Percentiles rank a stretch among this genome's conserved stretches.
Evolutionary conservation across 53 echinoderm and acorn worm genomes (phyloP).

Genomic region (Zoroaster sp.): DNA sequence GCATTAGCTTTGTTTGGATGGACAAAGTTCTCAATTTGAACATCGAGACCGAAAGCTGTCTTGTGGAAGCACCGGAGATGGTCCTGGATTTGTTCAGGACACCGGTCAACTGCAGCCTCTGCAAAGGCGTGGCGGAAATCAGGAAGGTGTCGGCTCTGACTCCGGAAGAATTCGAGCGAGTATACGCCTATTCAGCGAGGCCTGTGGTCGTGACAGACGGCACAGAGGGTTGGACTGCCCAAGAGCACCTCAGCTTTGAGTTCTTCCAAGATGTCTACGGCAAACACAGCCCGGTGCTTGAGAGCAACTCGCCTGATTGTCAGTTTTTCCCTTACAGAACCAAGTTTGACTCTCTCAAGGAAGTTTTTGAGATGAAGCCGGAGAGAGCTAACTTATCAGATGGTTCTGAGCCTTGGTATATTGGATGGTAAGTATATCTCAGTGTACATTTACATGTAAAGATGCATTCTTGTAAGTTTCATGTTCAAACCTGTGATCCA

Average conservation of each 20-base stretch:
- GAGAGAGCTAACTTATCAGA: constrained; percentile 75
- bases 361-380: constrained; percentile 84
- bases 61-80: constrained; percentile 62
- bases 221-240: constrained; percentile 80
- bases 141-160: constrained; percentile 57
- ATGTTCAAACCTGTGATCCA: no score
- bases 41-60: constrained; percentile 60
- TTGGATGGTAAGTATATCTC: constrained; percentile 94
- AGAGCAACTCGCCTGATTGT: constrained; percentile 62
- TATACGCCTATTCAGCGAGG: constrained; percentile 73
- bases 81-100: constrained; percentile 81
- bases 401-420: constrained; percentile 92
- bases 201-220: constrained; percentile 87
- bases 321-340: constrained; percentile 96
- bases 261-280: constrained; percentile 81
- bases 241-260: constrained; percentile 78
- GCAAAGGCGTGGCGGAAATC: constrained; percentile 58
- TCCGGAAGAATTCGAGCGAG: constrained; percentile 64
- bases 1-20: constrained; percentile 45
- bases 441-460: not conserved
- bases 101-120: constrained; percentile 78
- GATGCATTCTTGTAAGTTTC: no score
- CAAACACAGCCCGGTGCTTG: constrained; percentile 68
- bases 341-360: constrained; percentile 71
- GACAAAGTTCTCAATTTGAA: constrained; percentile 36